Percentiles rank a stretch among this genome's conserved stretches.
These are phyloP conservation scores for Sparidentex hasta DNA, from an alignment of 2,797 vertebrate genomes.

Conservation along the genomic window DNA sequence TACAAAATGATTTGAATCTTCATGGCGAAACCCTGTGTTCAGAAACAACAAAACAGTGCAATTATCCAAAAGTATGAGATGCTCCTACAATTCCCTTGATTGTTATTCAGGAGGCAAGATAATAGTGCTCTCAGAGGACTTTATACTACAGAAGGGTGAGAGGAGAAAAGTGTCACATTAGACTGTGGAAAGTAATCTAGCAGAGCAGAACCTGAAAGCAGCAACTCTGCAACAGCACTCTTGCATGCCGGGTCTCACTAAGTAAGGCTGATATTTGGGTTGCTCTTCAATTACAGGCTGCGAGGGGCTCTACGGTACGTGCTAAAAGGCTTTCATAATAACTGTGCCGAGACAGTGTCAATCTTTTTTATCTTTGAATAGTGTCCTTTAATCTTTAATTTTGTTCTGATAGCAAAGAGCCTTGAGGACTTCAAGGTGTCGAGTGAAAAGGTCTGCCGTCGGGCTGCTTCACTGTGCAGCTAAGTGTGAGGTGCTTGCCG, in stretches of 20 bases:
- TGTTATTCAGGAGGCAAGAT: conserved; percentile 22
- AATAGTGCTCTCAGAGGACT: conserved; percentile 28
- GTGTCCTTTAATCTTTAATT: neutral
- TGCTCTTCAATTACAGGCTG: conserved; percentile 39
- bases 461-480: conserved; percentile 46
- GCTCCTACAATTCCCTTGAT: conserved; percentile 21
- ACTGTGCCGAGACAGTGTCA: conserved; percentile 18
- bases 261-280: conserved; percentile 8
- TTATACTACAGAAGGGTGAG: neutral
- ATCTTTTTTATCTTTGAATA: neutral
- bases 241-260: neutral
- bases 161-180: neutral
- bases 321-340: conserved; percentile 32
- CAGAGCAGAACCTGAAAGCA: neutral
- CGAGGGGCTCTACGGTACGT: neutral
- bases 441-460: conserved; percentile 47
- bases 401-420: conserved; percentile 35
- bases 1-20: conserved; percentile 23
- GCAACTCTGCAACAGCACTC: neutral
- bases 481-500: conserved; percentile 6
- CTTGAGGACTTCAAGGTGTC: conserved; percentile 38
- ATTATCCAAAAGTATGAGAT: conserved; percentile 37
- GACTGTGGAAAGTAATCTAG: neutral
- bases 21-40: conserved; percentile 24
- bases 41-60: conserved; percentile 27